Conservation (phyloP, 2,888 invertebrate species). For the Pherbina coryleti region DNA sequence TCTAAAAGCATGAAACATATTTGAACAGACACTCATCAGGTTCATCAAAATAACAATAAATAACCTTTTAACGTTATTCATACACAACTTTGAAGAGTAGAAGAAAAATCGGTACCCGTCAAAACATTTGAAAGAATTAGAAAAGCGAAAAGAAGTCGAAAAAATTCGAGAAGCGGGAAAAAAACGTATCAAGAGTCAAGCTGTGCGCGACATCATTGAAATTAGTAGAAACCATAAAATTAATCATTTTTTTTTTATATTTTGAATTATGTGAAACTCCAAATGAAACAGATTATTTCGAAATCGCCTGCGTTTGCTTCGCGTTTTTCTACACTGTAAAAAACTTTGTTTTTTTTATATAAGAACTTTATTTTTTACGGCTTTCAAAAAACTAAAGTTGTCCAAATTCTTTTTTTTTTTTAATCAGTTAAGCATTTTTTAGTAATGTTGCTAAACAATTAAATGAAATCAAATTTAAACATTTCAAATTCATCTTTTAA, state of each 20-base stretch:
- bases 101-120: background rate
- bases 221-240: conserved; percentile 30
- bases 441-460: too few relatives aligned
- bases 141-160: background rate
- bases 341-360: too few relatives aligned
- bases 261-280: background rate
- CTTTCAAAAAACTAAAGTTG: background rate
- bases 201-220: conserved; percentile 36
- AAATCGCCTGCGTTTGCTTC: background rate
- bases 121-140: background rate
- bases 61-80: background rate
- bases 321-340: background rate
- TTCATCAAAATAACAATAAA: conserved; percentile 9
- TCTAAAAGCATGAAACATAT: background rate
- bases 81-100: background rate
- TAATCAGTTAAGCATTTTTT: too few relatives aligned
- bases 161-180: background rate
- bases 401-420: too few relatives aligned
- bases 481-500: too few relatives aligned
- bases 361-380: too few relatives aligned
- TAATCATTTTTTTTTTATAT: conserved; percentile 12
- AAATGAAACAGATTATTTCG: background rate
- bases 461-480: too few relatives aligned
- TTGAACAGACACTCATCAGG: background rate
- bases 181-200: background rate